phyloP scores from a whole-genome alignment of 2,113 vertebrate species.

The Psittacus erithacus region DNA sequence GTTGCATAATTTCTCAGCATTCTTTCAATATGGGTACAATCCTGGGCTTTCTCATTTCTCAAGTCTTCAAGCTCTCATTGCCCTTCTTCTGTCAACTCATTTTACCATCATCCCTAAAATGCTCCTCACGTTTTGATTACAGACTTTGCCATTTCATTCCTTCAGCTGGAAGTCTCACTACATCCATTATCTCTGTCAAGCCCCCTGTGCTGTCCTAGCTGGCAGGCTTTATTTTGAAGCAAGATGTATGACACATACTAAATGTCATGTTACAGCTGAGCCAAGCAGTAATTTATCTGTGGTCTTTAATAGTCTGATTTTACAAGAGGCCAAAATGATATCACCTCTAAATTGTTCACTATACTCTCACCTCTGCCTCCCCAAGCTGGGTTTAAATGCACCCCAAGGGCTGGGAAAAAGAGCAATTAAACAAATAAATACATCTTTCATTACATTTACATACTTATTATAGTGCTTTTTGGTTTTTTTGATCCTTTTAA shows the following conservation, averaged over 20 bases:
- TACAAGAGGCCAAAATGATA: neutral
- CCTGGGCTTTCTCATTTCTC: neutral
- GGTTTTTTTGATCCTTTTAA: neutral
- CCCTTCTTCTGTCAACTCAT: neutral
- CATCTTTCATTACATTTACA: neutral
- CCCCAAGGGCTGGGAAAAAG: neutral
- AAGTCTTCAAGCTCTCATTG: neutral
- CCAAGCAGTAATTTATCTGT: neutral
- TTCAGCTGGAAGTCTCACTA: constrained; percentile 48
- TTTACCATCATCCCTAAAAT: constrained; percentile 10
- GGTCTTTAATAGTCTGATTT: neutral
- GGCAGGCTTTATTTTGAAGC: constrained; percentile 26
- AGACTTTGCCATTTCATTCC: constrained; percentile 15
- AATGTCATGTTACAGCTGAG: constrained; percentile 3
- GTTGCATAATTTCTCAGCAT: neutral
- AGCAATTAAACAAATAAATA: neutral
- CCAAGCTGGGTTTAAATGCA: neutral
- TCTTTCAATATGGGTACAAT: neutral
- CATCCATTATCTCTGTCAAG: constrained; percentile 54
- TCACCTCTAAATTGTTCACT: neutral
- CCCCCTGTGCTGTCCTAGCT: neutral
- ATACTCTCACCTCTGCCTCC: neutral
- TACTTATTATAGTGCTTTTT: neutral
- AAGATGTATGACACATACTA: neutral
- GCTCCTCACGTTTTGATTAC: constrained; percentile 38